These are phyloP conservation scores for Grammomys surdaster DNA, from an alignment of 2,113 vertebrate species.

Conservation along the genomic window DNA sequence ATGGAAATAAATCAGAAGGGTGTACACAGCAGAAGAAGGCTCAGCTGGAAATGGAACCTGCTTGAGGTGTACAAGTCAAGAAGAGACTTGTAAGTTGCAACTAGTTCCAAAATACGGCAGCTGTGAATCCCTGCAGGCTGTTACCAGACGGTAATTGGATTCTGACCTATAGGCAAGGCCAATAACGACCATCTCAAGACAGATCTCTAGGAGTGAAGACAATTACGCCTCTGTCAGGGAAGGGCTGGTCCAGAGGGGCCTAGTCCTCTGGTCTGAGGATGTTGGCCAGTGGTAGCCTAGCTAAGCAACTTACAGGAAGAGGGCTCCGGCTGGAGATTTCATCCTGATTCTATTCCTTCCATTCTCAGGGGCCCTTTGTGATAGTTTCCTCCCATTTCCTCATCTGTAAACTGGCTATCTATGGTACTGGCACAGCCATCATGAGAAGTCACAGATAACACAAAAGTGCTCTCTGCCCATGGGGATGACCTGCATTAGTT, in stretches of 20 bases:
- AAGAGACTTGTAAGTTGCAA: neutral
- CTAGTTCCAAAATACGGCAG: neutral
- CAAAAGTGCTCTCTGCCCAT: neutral
- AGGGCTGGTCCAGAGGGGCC: neutral
- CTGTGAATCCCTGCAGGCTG: neutral
- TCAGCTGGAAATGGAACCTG: neutral
- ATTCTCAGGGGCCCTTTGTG: neutral
- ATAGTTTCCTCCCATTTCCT: neutral
- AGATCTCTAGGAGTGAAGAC: neutral
- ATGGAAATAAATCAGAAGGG: neutral
- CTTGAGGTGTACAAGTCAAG: fast-evolving
- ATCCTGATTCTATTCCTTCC: neutral
- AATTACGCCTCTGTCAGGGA: neutral
- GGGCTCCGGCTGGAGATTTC: neutral
- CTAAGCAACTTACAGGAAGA: neutral
- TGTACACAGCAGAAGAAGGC: fast-evolving
- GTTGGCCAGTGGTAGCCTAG: too few species aligned
- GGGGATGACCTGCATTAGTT: neutral
- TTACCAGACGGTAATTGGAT: neutral
- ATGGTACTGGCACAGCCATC: neutral
- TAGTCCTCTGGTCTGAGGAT: neutral
- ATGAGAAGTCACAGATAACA: neutral
- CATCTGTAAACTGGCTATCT: neutral
- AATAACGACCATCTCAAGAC: neutral
- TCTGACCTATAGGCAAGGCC: neutral